These are phyloP conservation scores for Nysson spinosus DNA, from an alignment of 2,888 invertebrate genomes.

Conservation along the genomic window DNA sequence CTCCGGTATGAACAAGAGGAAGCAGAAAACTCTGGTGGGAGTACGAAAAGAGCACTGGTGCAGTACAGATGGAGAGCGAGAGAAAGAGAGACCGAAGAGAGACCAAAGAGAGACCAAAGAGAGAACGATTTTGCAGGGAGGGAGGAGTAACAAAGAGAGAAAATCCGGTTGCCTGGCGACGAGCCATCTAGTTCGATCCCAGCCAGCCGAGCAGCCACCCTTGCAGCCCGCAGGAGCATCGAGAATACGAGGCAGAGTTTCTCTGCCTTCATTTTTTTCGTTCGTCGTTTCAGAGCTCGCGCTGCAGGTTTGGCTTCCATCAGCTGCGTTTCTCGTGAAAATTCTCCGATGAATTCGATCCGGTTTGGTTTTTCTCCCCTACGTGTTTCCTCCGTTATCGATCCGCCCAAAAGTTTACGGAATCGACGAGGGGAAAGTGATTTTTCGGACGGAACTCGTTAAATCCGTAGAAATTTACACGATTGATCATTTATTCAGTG, in stretches of 20 bases:
- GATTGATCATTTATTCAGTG: too few species aligned
- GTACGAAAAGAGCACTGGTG: too few species aligned
- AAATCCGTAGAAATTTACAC: too few species aligned
- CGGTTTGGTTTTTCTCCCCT: too few species aligned
- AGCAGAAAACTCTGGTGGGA: too few species aligned
- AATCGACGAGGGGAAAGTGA: too few species aligned
- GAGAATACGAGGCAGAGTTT: constrained; percentile 35
- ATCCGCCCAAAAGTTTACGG: too few species aligned
- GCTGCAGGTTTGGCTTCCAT: too few species aligned
- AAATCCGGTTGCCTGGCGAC: constrained; percentile 75
- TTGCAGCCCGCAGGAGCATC: constrained; percentile 58
- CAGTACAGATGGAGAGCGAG: constrained; percentile 14
- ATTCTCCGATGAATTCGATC: too few species aligned
- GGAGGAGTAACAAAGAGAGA: constrained; percentile 44
- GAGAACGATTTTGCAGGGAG: constrained; percentile 4
- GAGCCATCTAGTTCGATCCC: constrained; percentile 77
- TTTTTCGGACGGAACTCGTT: too few species aligned
- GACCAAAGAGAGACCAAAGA: constrained; percentile 16
- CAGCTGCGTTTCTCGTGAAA: too few species aligned
- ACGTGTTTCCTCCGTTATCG: too few species aligned
- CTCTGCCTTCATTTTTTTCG: constrained; percentile 27
- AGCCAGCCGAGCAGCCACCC: constrained; percentile 69
- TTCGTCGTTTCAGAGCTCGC: constrained; percentile 11
- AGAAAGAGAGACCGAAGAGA: constrained; percentile 21
- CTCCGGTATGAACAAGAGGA: constrained; percentile 4